phyloP scores from a whole-genome alignment of 2,888 invertebrate genomes.

The Julus scanicus region DNA sequence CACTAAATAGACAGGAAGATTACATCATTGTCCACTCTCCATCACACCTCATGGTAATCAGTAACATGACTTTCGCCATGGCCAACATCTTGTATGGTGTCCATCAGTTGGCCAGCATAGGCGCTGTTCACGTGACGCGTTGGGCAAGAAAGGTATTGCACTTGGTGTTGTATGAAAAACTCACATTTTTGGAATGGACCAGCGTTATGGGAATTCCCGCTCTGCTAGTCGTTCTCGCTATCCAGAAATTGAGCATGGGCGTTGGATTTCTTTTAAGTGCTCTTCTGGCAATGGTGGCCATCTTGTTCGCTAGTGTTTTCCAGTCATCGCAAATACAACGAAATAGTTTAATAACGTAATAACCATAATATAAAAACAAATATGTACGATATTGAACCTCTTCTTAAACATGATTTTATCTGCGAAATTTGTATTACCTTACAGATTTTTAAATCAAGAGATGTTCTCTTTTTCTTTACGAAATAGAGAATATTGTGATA shows the following conservation, averaged over 20 bases:
- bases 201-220: neutral
- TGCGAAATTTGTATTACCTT: no score
- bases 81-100: slow-evolving; percentile 23
- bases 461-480: no score
- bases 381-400: no score
- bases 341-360: neutral
- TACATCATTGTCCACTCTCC: neutral
- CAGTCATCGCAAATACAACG: neutral
- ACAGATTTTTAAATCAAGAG: no score
- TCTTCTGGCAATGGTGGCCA: slow-evolving; percentile 6
- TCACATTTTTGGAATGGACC: neutral
- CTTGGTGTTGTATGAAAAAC: neutral
- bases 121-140: neutral
- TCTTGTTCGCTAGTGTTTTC: neutral
- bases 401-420: no score
- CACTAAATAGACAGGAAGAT: neutral
- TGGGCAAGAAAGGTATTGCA: neutral
- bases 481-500: no score
- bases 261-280: neutral
- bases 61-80: slow-evolving; percentile 6
- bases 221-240: neutral
- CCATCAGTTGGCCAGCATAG: neutral
- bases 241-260: neutral
- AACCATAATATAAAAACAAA: no score
- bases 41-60: neutral